Percentiles rank a stretch among this genome's conserved stretches.
Evolutionary conservation across 2,797 vertebrate genomes (phyloP).

Genomic region (Takifugu rubripes): DNA sequence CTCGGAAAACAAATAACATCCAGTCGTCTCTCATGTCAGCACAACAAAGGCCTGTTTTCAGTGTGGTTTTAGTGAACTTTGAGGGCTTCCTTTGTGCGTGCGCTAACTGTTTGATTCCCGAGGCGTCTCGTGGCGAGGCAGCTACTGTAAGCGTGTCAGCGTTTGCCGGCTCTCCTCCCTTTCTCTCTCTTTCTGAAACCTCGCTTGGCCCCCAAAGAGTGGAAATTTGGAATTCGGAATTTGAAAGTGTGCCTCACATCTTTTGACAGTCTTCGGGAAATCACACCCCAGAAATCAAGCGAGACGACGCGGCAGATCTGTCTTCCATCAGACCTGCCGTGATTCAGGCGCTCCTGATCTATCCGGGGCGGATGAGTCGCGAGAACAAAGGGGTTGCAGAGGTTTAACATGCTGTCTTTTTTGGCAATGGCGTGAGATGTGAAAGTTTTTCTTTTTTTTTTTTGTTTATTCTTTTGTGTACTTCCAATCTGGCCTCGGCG

Average conservation of each 20-base stretch:
- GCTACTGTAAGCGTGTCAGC: conserved; percentile 74
- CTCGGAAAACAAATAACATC: conserved; percentile 76
- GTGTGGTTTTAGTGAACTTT: conserved; percentile 75
- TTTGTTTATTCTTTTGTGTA: conserved; percentile 53
- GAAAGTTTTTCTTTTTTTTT: conserved; percentile 54
- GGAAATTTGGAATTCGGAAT: conserved; percentile 71
- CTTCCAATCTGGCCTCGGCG: conserved; percentile 57
- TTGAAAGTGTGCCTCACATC: conserved; percentile 70
- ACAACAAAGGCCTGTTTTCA: conserved; percentile 75
- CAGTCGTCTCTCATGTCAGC: conserved; percentile 76
- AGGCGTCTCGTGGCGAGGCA: conserved; percentile 70
- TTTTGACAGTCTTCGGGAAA: conserved; percentile 75
- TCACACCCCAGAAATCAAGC: conserved; percentile 70
- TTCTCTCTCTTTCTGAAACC: conserved; percentile 38
- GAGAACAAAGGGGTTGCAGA: conserved; percentile 68
- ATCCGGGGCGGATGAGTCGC: conserved; percentile 67
- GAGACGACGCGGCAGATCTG: conserved; percentile 65
- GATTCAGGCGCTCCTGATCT: conserved; percentile 63
- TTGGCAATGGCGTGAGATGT: conserved; percentile 65
- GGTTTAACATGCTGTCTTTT: conserved; percentile 68
- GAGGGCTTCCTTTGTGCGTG: conserved; percentile 70
- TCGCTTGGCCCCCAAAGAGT: conserved; percentile 64
- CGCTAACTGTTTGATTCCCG: conserved; percentile 71
- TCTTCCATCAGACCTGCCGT: conserved; percentile 61
- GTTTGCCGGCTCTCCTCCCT: conserved; percentile 64